phyloP scores from a whole-genome alignment of 2,888 invertebrate species.

The Tupiocoris notatus region DNA sequence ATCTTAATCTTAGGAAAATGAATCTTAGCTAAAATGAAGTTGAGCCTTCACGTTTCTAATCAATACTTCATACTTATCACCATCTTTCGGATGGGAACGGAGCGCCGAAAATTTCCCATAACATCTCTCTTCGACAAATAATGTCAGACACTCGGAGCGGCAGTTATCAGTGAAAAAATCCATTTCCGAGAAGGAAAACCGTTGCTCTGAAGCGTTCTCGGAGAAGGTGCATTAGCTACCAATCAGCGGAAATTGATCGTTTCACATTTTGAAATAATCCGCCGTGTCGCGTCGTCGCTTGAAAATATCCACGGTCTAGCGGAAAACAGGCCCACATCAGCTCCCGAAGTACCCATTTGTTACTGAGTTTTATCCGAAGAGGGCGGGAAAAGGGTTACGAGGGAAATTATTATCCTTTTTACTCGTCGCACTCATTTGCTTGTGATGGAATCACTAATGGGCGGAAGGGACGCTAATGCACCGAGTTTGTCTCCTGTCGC shows the following conservation, averaged over 20 bases:
- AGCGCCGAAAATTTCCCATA: too few species aligned
- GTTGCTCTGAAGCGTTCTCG: background rate
- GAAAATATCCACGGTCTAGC: conserved; percentile 8
- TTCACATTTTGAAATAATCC: conserved; percentile 37
- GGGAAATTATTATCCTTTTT: conserved; percentile 40
- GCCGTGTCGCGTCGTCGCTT: conserved; percentile 26
- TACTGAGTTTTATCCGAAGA: conserved; percentile 35
- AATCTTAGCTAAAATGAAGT: too few species aligned
- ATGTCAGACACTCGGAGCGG: too few species aligned
- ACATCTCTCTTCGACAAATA: too few species aligned
- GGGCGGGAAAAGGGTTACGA: background rate
- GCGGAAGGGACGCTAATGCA: conserved; percentile 38
- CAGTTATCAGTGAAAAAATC: background rate
- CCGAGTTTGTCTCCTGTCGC: conserved; percentile 19
- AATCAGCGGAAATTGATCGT: conserved; percentile 37
- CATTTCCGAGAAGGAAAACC: background rate
- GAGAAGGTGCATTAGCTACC: conserved; percentile 18
- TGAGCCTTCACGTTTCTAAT: too few species aligned
- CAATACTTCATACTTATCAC: too few species aligned
- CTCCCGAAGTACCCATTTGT: conserved; percentile 30
- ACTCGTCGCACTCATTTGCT: conserved; percentile 36
- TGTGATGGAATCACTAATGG: conserved; percentile 40
- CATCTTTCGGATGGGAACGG: too few species aligned
- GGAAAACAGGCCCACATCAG: background rate
- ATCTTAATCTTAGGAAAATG: too few species aligned